Evolutionary conservation across 2,797 vertebrate genomes (phyloP).

Genomic region (Mareca strepera): DNA sequence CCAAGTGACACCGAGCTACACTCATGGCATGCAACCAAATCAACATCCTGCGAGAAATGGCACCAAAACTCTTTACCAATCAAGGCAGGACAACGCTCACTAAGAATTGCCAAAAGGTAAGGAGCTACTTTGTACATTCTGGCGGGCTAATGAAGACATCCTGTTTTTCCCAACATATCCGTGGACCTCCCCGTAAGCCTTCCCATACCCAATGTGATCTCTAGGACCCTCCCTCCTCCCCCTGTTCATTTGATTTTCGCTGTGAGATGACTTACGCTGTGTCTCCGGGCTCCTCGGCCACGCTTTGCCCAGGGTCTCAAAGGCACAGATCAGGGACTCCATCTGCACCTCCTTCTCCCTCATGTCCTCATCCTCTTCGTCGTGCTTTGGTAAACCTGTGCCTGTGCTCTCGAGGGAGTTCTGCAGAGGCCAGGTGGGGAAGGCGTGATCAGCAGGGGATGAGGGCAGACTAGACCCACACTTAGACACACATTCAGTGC

Average conservation of each 20-base stretch:
- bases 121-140: not conserved
- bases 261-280: slow-evolving; percentile 82
- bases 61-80: not conserved
- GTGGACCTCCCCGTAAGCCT: not conserved
- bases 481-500: not conserved
- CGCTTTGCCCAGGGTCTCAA: slow-evolving; percentile 91
- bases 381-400: slow-evolving; percentile 65
- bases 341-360: slow-evolving; percentile 89
- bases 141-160: not conserved
- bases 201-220: fast-evolving
- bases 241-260: not conserved
- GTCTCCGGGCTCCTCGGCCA: slow-evolving; percentile 89
- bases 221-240: not conserved
- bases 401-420: slow-evolving; percentile 82
- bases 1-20: not conserved
- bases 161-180: not conserved
- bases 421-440: slow-evolving; percentile 65
- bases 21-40: not conserved
- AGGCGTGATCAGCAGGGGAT: not conserved
- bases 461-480: not conserved
- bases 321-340: slow-evolving; percentile 90
- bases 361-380: slow-evolving; percentile 81
- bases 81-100: not conserved
- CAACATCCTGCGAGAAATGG: not conserved
- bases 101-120: not conserved